Base-by-base conservation (phyloP, 2,888 invertebrate species). In the Odontothrips loti region DNA sequence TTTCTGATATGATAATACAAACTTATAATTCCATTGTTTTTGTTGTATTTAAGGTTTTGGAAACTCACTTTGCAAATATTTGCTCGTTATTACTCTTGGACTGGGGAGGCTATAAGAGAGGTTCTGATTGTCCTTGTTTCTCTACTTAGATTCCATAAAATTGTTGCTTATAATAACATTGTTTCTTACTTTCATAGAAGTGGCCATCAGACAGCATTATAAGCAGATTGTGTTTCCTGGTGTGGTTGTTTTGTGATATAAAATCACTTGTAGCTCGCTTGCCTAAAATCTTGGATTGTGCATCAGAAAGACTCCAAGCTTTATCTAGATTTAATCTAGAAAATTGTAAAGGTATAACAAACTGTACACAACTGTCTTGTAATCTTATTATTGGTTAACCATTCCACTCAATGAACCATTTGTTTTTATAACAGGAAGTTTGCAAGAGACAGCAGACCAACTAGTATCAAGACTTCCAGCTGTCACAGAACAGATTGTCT, bases 61-160 rank as follows among this genome's bases (percentile, higher is more conserved):
- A 97, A 96, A 87, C 90, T 98, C 11, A 93, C 93, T 29, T 89
- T 98, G 82, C 95, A 97, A 88, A 89, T 98, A 68, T 86, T 96
- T 79, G 91, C 95, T 79, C 91, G 97, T 85, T 95, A 95, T 87
- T 89, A 91, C 15, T 91, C 91, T n/a, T 96, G 95, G 93, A 90
- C 91, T 80, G 87, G 87, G 51, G 87, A 86, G 80, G 87, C 87
- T 84, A 87, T 89, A 85, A 86, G 86, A 83, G 88, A 89, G 87
- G 90, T 90, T 82, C 80, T 79, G 79, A 78, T 51, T 85, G 84
- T 51, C 80, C 29, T 47, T 34, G 20, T 80, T 48, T n/a, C 1
- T 11, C 34, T 78, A 81, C 79, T 48, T 15, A 79, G 80, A 47
- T 43, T 43, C 34, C 34, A 43, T 43, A 79, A 27, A 80, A 8